Evolutionary conservation across 2,888 invertebrate genomes (phyloP).

Genomic region (Autographa pulchrina): DNA sequence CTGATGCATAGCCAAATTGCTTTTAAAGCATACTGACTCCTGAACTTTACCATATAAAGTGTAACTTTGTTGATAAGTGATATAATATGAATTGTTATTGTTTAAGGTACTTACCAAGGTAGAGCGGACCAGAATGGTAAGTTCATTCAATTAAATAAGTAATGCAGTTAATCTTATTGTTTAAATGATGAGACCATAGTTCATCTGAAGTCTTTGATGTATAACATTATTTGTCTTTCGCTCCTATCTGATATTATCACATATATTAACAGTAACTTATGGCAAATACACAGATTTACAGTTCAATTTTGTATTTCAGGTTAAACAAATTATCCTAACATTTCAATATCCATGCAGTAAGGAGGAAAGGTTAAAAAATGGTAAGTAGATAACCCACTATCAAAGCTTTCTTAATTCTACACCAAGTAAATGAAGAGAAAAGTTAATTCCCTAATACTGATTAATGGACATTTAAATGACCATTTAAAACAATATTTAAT

Average conservation of each 20-base stretch:
- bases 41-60: too few species aligned
- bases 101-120: neutral
- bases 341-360: neutral
- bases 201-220: constrained; percentile 74
- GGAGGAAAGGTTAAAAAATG: neutral
- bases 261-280: neutral
- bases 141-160: neutral
- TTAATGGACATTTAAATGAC: too few species aligned
- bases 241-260: constrained; percentile 83
- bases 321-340: neutral
- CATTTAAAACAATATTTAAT: constrained; percentile 32
- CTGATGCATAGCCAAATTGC: constrained; percentile 75
- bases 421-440: too few species aligned
- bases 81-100: neutral
- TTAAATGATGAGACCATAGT: constrained; percentile 73
- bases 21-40: constrained; percentile 73
- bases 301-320: neutral
- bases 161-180: neutral
- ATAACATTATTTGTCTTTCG: constrained; percentile 75
- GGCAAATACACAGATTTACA: neutral
- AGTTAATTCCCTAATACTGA: too few species aligned
- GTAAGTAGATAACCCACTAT: too few species aligned
- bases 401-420: too few species aligned
- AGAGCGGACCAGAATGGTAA: neutral
- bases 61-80: fast-evolving